Evolutionary conservation across 2,113 vertebrate species (phyloP).

Genomic region (Platysteira castanea): DNA sequence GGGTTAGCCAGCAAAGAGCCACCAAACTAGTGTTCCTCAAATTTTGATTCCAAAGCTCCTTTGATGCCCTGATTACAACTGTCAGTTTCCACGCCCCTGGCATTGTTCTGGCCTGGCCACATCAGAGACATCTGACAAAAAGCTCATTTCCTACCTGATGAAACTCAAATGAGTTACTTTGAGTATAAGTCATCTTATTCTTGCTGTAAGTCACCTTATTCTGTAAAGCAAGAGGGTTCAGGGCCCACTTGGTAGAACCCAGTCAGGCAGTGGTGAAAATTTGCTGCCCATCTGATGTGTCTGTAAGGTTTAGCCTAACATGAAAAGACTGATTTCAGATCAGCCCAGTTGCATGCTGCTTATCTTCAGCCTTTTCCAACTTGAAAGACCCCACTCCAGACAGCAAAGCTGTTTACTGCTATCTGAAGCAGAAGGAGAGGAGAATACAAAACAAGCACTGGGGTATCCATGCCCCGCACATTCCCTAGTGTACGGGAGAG

Average conservation of each 20-base stretch:
- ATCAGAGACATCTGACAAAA: neutral
- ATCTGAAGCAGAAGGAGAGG: neutral
- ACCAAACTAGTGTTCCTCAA: neutral
- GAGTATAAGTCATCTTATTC: neutral
- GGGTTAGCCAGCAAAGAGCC: slow-evolving; percentile 2
- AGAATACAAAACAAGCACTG: neutral
- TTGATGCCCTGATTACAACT: neutral
- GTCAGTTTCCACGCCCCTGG: neutral
- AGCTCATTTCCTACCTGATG: neutral
- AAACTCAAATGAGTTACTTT: neutral
- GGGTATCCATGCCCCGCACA: neutral
- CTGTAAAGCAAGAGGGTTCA: neutral
- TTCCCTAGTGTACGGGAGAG: neutral
- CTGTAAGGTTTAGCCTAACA: neutral
- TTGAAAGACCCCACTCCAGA: neutral
- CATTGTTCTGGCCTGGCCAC: neutral
- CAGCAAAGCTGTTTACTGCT: neutral
- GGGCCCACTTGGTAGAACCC: neutral
- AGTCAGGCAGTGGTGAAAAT: neutral
- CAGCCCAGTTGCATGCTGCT: neutral
- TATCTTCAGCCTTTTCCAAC: neutral
- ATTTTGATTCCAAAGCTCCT: neutral
- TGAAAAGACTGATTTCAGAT: neutral
- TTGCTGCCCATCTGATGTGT: neutral
- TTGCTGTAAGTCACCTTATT: neutral